These are phyloP conservation scores for Battus philenor DNA, from an alignment of 1,140 invertebrate species.

Conservation along the genomic window DNA sequence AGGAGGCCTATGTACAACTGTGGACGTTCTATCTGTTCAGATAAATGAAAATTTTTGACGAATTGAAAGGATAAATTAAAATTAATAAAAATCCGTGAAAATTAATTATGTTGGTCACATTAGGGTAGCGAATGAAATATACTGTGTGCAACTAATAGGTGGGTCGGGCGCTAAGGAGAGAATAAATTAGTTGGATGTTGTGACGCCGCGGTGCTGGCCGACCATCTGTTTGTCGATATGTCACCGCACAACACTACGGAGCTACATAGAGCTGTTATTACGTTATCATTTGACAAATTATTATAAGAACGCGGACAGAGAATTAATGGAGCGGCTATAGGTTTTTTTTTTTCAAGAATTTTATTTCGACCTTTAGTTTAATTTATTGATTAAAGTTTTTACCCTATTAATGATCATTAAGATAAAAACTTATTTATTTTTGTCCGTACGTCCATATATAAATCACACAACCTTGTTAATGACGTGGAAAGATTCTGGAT, in stretches of 20 bases:
- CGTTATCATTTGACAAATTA: constrained; percentile 12
- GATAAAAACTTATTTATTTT: too few species aligned
- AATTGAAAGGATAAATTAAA: too few species aligned
- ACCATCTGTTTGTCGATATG: constrained; percentile 72
- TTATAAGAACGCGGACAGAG: background rate
- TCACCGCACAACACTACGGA: constrained; percentile 47
- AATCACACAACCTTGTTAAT: too few species aligned
- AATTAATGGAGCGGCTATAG: constrained; percentile 9
- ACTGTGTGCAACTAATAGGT: constrained; percentile 68
- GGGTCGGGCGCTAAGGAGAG: constrained; percentile 66
- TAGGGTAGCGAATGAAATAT: constrained; percentile 53
- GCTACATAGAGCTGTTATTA: constrained; percentile 41
- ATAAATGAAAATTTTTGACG: too few species aligned
- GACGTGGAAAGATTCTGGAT: too few species aligned
- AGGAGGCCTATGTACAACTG: too few species aligned
- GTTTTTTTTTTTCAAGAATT: too few species aligned
- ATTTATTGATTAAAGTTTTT: too few species aligned
- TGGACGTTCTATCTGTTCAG: too few species aligned
- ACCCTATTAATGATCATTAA: too few species aligned
- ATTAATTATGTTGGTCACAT: constrained; percentile 30
- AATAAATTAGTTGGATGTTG: constrained; percentile 72
- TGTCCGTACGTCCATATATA: too few species aligned
- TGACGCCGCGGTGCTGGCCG: constrained; percentile 46
- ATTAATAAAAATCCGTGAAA: constrained; percentile 1
- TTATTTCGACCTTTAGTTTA: too few species aligned